These are phyloP conservation scores for Clarias magur DNA, from an alignment of 2,113 vertebrate species.

Conservation along the genomic window DNA sequence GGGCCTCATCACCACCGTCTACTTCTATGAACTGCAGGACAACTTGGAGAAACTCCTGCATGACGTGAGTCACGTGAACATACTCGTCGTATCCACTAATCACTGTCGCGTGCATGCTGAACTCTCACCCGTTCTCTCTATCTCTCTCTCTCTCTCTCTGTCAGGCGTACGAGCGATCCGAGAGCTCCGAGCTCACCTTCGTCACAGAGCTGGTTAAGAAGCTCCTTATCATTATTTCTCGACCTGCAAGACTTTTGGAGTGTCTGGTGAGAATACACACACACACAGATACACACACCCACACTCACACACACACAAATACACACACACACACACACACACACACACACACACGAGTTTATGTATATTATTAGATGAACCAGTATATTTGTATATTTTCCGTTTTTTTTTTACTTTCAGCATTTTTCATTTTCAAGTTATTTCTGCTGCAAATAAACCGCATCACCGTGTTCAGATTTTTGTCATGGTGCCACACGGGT, in stretches of 20 bases:
- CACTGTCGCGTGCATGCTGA: neutral
- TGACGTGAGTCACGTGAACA: slow-evolving; percentile 75
- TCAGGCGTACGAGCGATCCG: slow-evolving; percentile 89
- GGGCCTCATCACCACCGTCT: slow-evolving; percentile 87
- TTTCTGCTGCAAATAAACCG: neutral
- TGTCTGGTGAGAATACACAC: slow-evolving; percentile 81
- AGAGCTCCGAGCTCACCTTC: slow-evolving; percentile 89
- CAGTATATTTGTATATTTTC: too few relatives aligned
- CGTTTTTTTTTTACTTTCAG: too few relatives aligned
- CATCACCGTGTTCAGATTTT: slow-evolving; percentile 25
- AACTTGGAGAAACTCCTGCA: slow-evolving; percentile 90
- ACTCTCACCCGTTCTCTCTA: neutral
- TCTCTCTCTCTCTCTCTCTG: neutral
- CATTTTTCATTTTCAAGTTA: too few relatives aligned
- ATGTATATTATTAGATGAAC: neutral
- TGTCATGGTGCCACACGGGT: slow-evolving; percentile 39
- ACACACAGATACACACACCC: too few relatives aligned
- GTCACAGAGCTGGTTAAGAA: slow-evolving; percentile 91
- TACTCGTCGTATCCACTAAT: too few relatives aligned
- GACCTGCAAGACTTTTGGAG: slow-evolving; percentile 87
- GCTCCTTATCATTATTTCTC: slow-evolving; percentile 90
- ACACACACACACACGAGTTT: slow-evolving; percentile 27
- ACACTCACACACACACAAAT: too few relatives aligned
- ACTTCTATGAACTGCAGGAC: slow-evolving; percentile 94
- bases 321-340: slow-evolving; percentile 9